phyloP scores from a whole-genome alignment of 1,140 invertebrate genomes.

The Dendrolimus punctatus region DNA sequence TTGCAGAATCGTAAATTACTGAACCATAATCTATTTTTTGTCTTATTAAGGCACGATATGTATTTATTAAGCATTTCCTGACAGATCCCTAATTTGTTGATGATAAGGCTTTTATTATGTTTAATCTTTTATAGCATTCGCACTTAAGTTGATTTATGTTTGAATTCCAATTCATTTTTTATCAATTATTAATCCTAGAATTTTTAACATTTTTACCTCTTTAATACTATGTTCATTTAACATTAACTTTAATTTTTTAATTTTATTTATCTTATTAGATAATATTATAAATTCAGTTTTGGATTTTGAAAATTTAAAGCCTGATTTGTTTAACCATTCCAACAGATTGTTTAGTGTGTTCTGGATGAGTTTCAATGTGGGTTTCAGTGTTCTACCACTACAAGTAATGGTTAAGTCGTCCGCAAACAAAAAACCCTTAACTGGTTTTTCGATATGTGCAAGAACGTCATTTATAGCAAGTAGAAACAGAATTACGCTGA shows the following conservation, averaged over 20 bases:
- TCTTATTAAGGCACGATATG: slow-evolving; percentile 13
- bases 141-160: slow-evolving; percentile 15
- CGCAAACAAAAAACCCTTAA: slow-evolving; percentile 16
- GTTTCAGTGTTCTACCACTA: slow-evolving; percentile 7
- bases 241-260: slow-evolving; percentile 4
- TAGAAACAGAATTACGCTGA: slow-evolving; percentile 18
- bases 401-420: slow-evolving; percentile 14
- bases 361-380: slow-evolving; percentile 10
- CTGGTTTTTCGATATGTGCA: slow-evolving; percentile 7
- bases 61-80: slow-evolving; percentile 9
- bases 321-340: slow-evolving; percentile 4
- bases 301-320: slow-evolving; percentile 8
- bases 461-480: slow-evolving; percentile 17
- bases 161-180: slow-evolving; percentile 12
- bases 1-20: slow-evolving; percentile 14
- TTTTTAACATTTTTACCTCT: slow-evolving; percentile 15
- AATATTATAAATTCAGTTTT: slow-evolving; percentile 10
- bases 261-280: slow-evolving; percentile 8
- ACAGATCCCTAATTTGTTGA: slow-evolving; percentile 13
- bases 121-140: slow-evolving; percentile 16
- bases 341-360: slow-evolving; percentile 8
- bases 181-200: slow-evolving; percentile 14
- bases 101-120: slow-evolving; percentile 14
- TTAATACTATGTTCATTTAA: slow-evolving; percentile 9
- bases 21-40: slow-evolving; percentile 18